These are phyloP conservation scores for Lamellibrachia luymesi DNA, from an alignment of 1,140 invertebrate genomes.

Conservation along the genomic window DNA sequence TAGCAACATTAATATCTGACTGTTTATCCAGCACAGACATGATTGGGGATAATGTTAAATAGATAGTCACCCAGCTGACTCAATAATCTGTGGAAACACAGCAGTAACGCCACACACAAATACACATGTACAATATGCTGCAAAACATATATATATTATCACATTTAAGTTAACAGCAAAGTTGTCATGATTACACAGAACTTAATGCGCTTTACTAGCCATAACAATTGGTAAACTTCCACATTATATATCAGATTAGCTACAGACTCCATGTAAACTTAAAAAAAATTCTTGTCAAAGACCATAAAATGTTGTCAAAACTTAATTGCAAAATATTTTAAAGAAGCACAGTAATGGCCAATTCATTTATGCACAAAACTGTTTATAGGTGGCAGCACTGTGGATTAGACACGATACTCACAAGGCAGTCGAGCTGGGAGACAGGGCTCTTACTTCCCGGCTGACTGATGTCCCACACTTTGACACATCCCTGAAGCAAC, in stretches of 20 bases:
- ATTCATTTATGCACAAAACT: not conserved
- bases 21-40: not conserved
- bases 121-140: not conserved
- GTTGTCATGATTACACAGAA: not conserved
- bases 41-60: constrained; percentile 11
- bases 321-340: not conserved
- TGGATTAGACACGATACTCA: constrained; percentile 55
- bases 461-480: constrained; percentile 82
- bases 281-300: not conserved
- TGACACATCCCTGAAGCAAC: constrained; percentile 78
- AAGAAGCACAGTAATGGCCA: not conserved
- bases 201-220: not conserved
- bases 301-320: not conserved
- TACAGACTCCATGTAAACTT: too few species aligned
- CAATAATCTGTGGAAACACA: not conserved
- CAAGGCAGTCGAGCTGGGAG: constrained; percentile 89
- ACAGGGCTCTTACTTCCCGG: constrained; percentile 80
- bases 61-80: not conserved
- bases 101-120: not conserved
- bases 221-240: not conserved
- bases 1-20: not conserved
- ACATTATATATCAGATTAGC: not conserved
- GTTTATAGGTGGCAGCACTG: not conserved
- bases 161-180: not conserved
- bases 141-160: constrained; percentile 7